Evolutionary conservation across 2,888 invertebrate genomes (phyloP).

Genomic region (Pollenia angustigena): DNA sequence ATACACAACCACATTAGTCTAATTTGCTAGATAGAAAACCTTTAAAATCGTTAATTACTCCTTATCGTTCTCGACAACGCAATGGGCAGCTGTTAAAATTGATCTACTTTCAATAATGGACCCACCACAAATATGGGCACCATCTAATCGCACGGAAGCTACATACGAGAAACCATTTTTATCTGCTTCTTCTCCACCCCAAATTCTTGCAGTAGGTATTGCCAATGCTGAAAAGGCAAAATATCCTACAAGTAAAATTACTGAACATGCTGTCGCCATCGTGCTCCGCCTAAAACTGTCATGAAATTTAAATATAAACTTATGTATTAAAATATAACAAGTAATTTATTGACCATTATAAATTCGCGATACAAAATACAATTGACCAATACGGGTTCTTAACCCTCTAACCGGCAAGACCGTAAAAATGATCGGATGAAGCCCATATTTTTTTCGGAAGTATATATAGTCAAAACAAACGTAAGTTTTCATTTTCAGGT

Average conservation of each 20-base stretch:
- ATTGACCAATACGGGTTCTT: conserved; percentile 4
- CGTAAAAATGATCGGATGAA: no score
- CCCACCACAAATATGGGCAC: conserved; percentile 80
- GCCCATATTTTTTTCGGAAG: no score
- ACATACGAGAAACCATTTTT: conserved; percentile 80
- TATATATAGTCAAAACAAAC: no score
- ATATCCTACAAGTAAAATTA: conserved; percentile 18
- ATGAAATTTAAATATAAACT: not conserved
- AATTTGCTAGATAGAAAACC: not conserved
- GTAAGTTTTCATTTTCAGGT: no score
- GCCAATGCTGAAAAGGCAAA: conserved; percentile 42
- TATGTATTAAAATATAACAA: no score
- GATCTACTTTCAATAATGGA: conserved; percentile 75
- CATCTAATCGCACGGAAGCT: conserved; percentile 80
- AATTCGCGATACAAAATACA: conserved; percentile 18
- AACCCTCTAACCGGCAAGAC: no score
- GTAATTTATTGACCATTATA: conserved; percentile 21
- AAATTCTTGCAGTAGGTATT: conserved; percentile 75
- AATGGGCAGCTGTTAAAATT: conserved; percentile 82
- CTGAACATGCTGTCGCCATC: conserved; percentile 67
- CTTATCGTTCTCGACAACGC: conserved; percentile 74
- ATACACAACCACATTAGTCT: not conserved
- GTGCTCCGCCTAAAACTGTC: conserved; percentile 25
- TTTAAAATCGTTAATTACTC: conserved; percentile 75
- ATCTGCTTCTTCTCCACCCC: conserved; percentile 81